phyloP scores from a whole-genome alignment of 2,888 invertebrate species.

The Tenthredo scrophulariae region DNA sequence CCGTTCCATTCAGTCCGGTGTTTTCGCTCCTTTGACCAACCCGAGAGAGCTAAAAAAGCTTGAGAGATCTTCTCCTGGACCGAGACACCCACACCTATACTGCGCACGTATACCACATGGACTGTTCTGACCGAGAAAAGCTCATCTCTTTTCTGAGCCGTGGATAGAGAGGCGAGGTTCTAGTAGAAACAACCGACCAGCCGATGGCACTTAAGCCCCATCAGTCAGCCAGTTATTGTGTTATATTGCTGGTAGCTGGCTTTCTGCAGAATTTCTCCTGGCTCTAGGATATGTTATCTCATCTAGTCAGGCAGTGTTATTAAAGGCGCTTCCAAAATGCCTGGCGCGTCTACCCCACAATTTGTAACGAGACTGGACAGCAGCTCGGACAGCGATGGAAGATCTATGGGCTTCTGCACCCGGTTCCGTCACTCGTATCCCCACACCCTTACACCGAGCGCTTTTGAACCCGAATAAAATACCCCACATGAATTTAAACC shows the following conservation, averaged over 20 bases:
- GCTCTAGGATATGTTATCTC: slow-evolving; percentile 53
- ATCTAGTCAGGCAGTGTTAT: slow-evolving; percentile 57
- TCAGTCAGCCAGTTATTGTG: slow-evolving; percentile 49
- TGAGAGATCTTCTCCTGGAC: not conserved
- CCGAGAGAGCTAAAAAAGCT: not conserved
- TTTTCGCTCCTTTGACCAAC: slow-evolving; percentile 19
- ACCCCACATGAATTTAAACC: not conserved
- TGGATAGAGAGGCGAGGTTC: slow-evolving; percentile 1
- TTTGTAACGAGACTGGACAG: slow-evolving; percentile 50
- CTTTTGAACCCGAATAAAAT: not conserved
- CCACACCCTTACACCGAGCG: not conserved
- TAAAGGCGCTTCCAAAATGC: slow-evolving; percentile 62
- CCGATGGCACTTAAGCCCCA: slow-evolving; percentile 49
- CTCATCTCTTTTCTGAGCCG: slow-evolving; percentile 22
- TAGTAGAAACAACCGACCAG: slow-evolving; percentile 14
- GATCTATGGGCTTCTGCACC: slow-evolving; percentile 18
- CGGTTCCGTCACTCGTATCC: not conserved
- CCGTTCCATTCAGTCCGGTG: not conserved
- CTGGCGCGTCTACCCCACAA: slow-evolving; percentile 47
- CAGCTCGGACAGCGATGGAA: slow-evolving; percentile 42
- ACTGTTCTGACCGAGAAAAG: not conserved
- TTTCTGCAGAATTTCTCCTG: slow-evolving; percentile 28
- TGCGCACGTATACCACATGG: not conserved
- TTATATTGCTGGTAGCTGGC: slow-evolving; percentile 20
- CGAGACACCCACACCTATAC: not conserved